phyloP scores from a whole-genome alignment of 2,888 invertebrate species.

The Criorhina ranunculi region DNA sequence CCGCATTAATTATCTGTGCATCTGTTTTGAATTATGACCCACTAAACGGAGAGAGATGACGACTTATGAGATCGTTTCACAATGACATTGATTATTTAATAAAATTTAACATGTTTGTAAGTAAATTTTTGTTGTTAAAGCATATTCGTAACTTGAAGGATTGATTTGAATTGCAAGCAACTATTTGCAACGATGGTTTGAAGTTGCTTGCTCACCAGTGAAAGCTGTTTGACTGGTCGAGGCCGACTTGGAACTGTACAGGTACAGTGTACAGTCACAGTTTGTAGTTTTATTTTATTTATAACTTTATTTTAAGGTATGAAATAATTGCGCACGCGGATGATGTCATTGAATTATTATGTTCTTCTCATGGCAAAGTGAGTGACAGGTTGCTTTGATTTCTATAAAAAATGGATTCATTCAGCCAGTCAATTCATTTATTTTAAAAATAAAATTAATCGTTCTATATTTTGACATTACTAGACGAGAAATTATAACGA shows the following conservation, averaged over 20 bases:
- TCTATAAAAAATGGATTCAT: slow-evolving; percentile 37
- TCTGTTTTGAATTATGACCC: slow-evolving; percentile 71
- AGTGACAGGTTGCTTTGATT: slow-evolving; percentile 14
- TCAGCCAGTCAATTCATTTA: slow-evolving; percentile 13
- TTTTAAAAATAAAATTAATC: slow-evolving; percentile 20
- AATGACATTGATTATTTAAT: slow-evolving; percentile 58
- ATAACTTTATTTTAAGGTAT: slow-evolving; percentile 50
- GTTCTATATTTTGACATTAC: slow-evolving; percentile 44
- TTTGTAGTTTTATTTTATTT: slow-evolving; percentile 30
- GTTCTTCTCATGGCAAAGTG: slow-evolving; percentile 17
- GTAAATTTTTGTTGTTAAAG: slow-evolving; percentile 14
- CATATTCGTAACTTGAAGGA: slow-evolving; percentile 24
- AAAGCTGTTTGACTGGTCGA: slow-evolving; percentile 71
- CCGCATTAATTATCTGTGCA: slow-evolving; percentile 51
- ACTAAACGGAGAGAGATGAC: slow-evolving; percentile 41
- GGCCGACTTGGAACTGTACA: slow-evolving; percentile 38
- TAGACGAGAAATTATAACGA: slow-evolving; percentile 31
- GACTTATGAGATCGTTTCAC: slow-evolving; percentile 44
- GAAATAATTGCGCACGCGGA: slow-evolving; percentile 40
- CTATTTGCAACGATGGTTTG: slow-evolving; percentile 9
- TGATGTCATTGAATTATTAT: slow-evolving; percentile 59
- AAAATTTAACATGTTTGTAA: slow-evolving; percentile 27
- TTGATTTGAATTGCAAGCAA: slow-evolving; percentile 42
- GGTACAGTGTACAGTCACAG: too few species aligned
- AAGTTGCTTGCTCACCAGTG: slow-evolving; percentile 28